These are phyloP conservation scores for Dissostichus mawsoni DNA, from an alignment of 2,113 vertebrate species.

Conservation along the genomic window DNA sequence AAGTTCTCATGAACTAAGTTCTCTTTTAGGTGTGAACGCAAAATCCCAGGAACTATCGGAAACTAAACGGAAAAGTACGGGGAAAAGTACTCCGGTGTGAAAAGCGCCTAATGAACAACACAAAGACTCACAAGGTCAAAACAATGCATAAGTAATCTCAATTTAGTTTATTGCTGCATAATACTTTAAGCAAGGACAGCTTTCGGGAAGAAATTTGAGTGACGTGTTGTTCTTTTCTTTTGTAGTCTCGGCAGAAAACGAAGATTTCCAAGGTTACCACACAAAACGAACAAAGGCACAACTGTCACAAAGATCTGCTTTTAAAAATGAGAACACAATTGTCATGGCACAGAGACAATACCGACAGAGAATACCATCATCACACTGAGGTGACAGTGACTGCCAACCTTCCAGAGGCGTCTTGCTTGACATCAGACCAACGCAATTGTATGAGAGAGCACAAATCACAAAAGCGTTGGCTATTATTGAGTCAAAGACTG, in stretches of 20 bases:
- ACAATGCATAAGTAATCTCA: neutral
- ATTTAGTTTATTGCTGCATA: neutral
- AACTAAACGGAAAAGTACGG: too few species aligned
- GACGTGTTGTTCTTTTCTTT: conserved; percentile 48
- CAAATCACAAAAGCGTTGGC: conserved; percentile 26
- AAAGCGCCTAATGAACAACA: too few species aligned
- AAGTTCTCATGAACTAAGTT: too few species aligned
- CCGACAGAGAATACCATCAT: conserved; percentile 40
- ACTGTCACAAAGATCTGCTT: conserved; percentile 54
- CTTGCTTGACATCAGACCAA: conserved; percentile 56
- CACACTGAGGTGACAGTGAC: conserved; percentile 26
- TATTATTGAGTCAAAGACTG: conserved; percentile 21
- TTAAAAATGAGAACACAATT: conserved; percentile 47
- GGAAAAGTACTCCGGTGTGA: too few species aligned
- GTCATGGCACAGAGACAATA: conserved; percentile 48
- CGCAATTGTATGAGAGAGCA: conserved; percentile 25
- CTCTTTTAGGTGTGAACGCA: too few species aligned
- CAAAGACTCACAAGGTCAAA: too few species aligned
- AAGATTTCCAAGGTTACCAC: conserved; percentile 56
- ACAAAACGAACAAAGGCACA: conserved; percentile 52
- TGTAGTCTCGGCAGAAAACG: conserved; percentile 52
- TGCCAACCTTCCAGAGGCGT: conserved; percentile 42
- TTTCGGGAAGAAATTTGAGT: conserved; percentile 12
- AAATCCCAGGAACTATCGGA: too few species aligned
- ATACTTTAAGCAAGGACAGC: neutral